Conservation (phyloP, 2,113 vertebrate genomes). For the Semnornis frantzii region DNA sequence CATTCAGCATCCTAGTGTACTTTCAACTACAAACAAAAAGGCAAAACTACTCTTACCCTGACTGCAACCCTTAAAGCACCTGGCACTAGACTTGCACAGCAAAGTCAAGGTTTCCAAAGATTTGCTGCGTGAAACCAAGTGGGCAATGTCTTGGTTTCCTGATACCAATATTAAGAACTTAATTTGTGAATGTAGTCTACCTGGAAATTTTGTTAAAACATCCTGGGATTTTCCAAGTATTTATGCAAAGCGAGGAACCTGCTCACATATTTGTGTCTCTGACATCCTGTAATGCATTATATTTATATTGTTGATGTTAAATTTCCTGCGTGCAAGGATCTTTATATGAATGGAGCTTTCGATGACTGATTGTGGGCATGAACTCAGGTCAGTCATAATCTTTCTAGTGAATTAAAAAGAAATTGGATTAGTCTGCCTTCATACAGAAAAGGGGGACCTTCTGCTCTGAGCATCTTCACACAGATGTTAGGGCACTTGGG, state of each 20-base stretch:
- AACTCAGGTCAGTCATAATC: conserved; percentile 17
- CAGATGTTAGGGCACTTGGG: background rate
- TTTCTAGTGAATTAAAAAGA: conserved; percentile 20
- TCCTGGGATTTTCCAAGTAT: background rate
- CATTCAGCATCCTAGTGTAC: background rate
- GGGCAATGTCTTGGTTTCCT: background rate
- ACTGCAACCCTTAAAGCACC: background rate
- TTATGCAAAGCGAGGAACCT: background rate
- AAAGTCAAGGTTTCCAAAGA: background rate
- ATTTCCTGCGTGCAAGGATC: conserved; percentile 7
- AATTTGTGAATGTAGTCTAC: background rate
- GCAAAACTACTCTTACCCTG: background rate
- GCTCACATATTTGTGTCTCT: background rate
- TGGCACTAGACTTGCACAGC: background rate
- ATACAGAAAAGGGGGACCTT: background rate
- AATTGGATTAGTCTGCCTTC: background rate
- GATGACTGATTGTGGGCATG: background rate
- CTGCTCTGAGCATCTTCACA: background rate
- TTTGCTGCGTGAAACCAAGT: background rate
- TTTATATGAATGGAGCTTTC: background rate
- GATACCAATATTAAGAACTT: background rate
- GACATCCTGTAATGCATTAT: background rate
- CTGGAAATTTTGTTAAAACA: background rate
- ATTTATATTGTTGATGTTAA: background rate
- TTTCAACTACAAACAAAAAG: background rate